Evolutionary conservation across 2,888 invertebrate genomes (phyloP), one percentile per base, ranked within the genome.

Genomic region (Pyralis farinalis): DNA sequence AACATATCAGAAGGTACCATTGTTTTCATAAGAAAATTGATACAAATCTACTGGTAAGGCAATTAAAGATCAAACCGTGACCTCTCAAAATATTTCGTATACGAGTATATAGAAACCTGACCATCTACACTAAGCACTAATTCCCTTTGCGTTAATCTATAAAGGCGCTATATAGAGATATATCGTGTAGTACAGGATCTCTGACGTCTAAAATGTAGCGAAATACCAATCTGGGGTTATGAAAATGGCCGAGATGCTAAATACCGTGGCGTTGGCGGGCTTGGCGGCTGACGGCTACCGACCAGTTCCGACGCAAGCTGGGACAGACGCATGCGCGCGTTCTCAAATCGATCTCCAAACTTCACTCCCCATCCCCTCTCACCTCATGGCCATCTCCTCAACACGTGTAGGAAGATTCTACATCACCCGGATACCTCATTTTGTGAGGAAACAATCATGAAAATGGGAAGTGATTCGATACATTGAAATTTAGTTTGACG

Each of bases 271-370:
- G n/a, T n/a, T n/a, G n/a, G n/a, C n/a, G n/a, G n/a, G n/a, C n/a
- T n/a, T n/a, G n/a, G n/a, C 62, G 65, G 67, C 56, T 61, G 55
- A 59, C 59, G 58, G 52, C 51, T 3, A 16, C 3, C 16, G 16
- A 16, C 16, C 16, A 16, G 16, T 43, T 36, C 40, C 47, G 49
- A 44, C 47, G 61, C 53, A 49, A 56, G 49, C 47, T 53, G 38
- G 44, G 47, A 40, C 41, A 43, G 46, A 52, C 54, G 46, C 44
- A 58, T 77, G 84, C 83, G 75, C 82, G 85, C 82, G 77, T 75
- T 62, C 44, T 49, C 54, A 53, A 71, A 86, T 87, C 85, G 86
- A 86, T 85, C 80, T 65, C 59, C 52, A 43, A 55, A 56, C 63
- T 55, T 55, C 48, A 47, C 56, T 50, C 40, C 44, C 43, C 49